These are phyloP conservation scores for Pyrrhosoma nymphula DNA, from an alignment of 2,888 invertebrate species.

Conservation along the genomic window DNA sequence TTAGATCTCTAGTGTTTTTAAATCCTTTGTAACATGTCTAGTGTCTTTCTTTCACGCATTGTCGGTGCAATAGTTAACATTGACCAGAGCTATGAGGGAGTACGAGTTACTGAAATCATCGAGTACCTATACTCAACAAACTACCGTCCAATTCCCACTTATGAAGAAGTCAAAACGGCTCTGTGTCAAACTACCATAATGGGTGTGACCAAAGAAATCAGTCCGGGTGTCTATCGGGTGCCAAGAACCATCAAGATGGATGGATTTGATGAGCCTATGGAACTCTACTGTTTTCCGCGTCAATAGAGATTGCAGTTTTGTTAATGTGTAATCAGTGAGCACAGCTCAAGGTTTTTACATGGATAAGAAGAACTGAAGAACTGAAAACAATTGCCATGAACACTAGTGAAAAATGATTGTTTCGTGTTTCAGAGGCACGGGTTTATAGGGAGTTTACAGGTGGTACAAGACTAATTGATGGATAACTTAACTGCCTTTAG, in stretches of 20 bases:
- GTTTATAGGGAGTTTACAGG: too few relatives aligned
- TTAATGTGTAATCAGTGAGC: background rate
- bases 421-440: too few relatives aligned
- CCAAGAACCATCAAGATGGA: background rate
- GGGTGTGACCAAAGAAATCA: background rate
- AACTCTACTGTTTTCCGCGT: background rate
- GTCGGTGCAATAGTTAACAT: slow-evolving; percentile 8
- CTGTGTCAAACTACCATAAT: background rate
- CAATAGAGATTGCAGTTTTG: background rate
- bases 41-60: background rate
- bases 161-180: background rate
- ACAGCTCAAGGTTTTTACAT: too few relatives aligned
- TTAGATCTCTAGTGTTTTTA: background rate
- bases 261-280: background rate
- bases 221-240: background rate
- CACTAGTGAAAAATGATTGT: too few relatives aligned
- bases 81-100: background rate
- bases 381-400: too few relatives aligned
- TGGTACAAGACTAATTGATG: too few relatives aligned
- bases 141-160: background rate
- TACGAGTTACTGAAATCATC: background rate
- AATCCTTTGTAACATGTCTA: slow-evolving; percentile 23
- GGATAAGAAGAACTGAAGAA: too few relatives aligned
- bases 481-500: too few relatives aligned
- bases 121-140: background rate